These are phyloP conservation scores for Corvus moneduloides DNA, from an alignment of 2,113 vertebrate genomes.

Conservation along the genomic window DNA sequence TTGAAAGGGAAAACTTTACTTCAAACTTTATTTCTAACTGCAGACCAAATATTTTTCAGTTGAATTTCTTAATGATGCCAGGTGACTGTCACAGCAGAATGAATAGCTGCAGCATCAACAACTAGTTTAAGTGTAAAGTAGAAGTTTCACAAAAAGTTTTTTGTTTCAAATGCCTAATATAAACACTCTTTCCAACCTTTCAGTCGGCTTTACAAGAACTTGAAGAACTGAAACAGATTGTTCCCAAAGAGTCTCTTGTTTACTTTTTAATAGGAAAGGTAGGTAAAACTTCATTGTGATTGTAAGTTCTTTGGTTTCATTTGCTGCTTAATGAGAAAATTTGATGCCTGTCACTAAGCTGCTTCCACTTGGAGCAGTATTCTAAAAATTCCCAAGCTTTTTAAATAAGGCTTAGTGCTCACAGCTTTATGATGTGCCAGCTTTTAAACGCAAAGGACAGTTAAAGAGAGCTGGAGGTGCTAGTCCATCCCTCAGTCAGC, in stretches of 20 bases:
- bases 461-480: not conserved
- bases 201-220: constrained; percentile 98
- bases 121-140: not conserved
- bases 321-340: not conserved
- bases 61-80: not conserved
- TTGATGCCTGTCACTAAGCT: not conserved
- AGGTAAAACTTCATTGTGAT: constrained; percentile 20
- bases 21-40: not conserved
- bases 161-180: not conserved
- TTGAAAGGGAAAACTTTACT: not conserved
- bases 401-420: not conserved
- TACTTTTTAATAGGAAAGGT: constrained; percentile 99
- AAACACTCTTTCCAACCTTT: not conserved
- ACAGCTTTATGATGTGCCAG: not conserved
- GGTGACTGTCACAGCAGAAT: not conserved
- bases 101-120: not conserved
- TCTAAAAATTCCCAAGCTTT: not conserved
- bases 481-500: not conserved
- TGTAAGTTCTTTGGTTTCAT: not conserved
- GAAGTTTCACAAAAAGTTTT: not conserved
- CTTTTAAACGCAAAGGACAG: not conserved
- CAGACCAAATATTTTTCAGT: not conserved
- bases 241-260: constrained; percentile 99
- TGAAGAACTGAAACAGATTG: constrained; percentile 98
- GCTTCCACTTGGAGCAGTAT: not conserved